Evolutionary conservation across 2,797 vertebrate species (phyloP), one percentile per base, ranked within the genome.

Genomic region (Antennarius maculatus): DNA sequence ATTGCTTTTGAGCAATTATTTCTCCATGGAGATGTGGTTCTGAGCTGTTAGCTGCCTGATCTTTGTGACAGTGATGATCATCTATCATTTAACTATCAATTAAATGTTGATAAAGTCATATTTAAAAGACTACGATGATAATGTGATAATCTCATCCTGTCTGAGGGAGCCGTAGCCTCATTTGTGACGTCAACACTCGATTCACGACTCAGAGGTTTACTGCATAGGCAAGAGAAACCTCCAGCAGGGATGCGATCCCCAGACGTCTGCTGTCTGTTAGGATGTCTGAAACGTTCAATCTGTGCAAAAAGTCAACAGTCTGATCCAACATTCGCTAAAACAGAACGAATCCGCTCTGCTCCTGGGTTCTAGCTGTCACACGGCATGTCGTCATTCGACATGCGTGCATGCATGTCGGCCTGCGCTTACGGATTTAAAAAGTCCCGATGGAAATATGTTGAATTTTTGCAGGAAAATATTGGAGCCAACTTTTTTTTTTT

Each of bases 1-100:
- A 85, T 82, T 64, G 71, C 61, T 69, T 81, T 62, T 58, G 61
- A 68, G 68, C 60, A 63, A 80, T 86, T 84, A 66, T 79, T 86
- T 74, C 64, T 60, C 64, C 28, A 56, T 65, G 63, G 71, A 76
- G 72, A 76, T 60, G 7, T 17, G 54, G 54, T 74, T 80, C 69
- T 68, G 43, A 64, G 70, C 80, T 54, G 74, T 81, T 78, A 71
- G 64, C 53, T 67, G 51, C 68, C 67, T 71, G 52, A 51, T 59
- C 49, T 55, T 66, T 67, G 52, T 72, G 68, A 72, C 61, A 55
- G 34, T 28, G 13, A 69, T 43, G 7, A 64, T 52, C 29, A 56
- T 66, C 6, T 52, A 43, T 59, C 61, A 17, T 54, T 71, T 65
- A 43, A 69, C 53, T 66, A 29, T 69, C 62, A 54, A 48, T 51